Conservation (phyloP, 1,140 invertebrate species). For the Euborellia annulipes region DNA sequence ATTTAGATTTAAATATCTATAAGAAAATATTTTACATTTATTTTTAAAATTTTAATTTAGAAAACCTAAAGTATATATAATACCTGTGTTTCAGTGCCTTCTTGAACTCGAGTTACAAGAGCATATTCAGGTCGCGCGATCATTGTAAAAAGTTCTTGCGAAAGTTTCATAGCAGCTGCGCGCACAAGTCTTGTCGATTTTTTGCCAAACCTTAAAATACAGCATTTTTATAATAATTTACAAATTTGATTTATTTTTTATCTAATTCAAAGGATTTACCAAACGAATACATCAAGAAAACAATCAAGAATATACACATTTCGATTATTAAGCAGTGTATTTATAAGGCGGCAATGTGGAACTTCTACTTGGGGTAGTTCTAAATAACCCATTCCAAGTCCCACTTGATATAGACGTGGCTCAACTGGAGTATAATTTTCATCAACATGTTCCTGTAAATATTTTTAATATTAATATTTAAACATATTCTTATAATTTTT, state of each 20-base stretch:
- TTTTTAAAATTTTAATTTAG: neutral
- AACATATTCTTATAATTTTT: too few relatives aligned
- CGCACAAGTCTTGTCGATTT: conserved; percentile 91
- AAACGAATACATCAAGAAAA: conserved; percentile 92
- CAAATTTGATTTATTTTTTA: neutral
- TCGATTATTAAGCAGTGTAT: conserved; percentile 69
- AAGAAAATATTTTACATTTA: conserved; percentile 13
- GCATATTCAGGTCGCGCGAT: conserved; percentile 80
- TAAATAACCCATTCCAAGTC: conserved; percentile 94
- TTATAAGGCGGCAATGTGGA: conserved; percentile 53
- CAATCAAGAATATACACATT: conserved; percentile 97
- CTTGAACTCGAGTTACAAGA: conserved; percentile 72
- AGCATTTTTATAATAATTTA: conserved; percentile 6
- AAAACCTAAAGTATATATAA: neutral
- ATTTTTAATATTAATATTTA: neutral
- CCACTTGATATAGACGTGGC: conserved; percentile 84
- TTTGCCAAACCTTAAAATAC: conserved; percentile 74
- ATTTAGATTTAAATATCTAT: conserved; percentile 94
- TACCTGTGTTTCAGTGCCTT: conserved; percentile 58
- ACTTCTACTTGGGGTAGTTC: conserved; percentile 92
- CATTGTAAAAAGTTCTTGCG: conserved; percentile 87
- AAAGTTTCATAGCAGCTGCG: conserved; percentile 89
- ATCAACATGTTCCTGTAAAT: conserved; percentile 59
- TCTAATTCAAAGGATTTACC: conserved; percentile 41
- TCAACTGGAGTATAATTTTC: conserved; percentile 55